Evolutionary conservation across 2,888 invertebrate genomes (phyloP).

Genomic region (Carcina quercana): DNA sequence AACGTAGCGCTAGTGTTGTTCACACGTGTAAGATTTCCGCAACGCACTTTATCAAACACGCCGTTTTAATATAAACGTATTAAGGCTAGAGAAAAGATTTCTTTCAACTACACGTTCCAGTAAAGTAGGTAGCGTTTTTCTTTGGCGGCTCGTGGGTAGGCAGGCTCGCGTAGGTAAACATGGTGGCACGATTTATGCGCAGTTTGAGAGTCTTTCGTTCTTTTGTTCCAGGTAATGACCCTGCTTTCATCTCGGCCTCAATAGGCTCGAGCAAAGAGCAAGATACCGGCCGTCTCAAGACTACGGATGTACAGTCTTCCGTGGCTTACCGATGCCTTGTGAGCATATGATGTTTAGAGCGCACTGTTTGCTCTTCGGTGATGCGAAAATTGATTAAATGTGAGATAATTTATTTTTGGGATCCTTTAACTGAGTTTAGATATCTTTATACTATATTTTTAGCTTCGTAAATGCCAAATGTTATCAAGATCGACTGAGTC

Average conservation of each 20-base stretch:
- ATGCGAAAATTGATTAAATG: too few species aligned
- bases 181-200: conserved; percentile 63
- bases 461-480: too few species aligned
- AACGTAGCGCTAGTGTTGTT: too few species aligned
- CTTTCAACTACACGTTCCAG: conserved; percentile 39
- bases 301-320: conserved; percentile 16
- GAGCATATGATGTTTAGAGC: too few species aligned
- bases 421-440: too few species aligned
- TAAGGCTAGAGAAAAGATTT: conserved; percentile 39
- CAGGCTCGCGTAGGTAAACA: conserved; percentile 64
- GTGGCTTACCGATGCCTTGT: conserved; percentile 5
- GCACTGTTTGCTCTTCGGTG: too few species aligned
- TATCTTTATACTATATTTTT: too few species aligned
- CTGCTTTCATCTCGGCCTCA: conserved; percentile 65
- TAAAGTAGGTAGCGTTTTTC: conserved; percentile 64
- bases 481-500: too few species aligned
- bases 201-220: conserved; percentile 65
- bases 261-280: conserved; percentile 53
- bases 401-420: too few species aligned
- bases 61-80: conserved; percentile 33
- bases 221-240: conserved; percentile 74
- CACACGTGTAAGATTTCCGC: too few species aligned
- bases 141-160: conserved; percentile 58
- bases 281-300: conserved; percentile 45
- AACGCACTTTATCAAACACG: too few species aligned